phyloP scores from a whole-genome alignment of 2,113 vertebrate genomes.

The Tricholaema leucomelas region DNA sequence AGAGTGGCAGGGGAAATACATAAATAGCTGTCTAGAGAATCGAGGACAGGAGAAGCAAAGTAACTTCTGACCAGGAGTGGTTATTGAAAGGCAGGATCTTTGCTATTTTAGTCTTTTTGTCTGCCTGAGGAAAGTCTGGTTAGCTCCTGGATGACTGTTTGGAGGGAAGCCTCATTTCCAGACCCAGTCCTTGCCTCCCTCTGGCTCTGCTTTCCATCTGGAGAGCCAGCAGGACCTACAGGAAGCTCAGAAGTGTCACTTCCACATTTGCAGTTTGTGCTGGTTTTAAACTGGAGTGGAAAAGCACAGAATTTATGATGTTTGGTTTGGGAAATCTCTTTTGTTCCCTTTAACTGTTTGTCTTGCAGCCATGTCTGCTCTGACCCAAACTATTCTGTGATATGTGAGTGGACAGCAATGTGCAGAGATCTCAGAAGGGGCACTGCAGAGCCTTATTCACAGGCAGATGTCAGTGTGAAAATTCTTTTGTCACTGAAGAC shows the following conservation, averaged over 20 bases:
- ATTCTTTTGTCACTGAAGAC: neutral
- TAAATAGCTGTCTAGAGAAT: neutral
- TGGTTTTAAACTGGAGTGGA: neutral
- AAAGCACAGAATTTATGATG: neutral
- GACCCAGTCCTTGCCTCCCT: neutral
- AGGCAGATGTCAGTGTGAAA: neutral
- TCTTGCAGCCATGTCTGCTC: conserved; percentile 6
- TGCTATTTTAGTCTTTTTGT: neutral
- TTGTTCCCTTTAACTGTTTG: conserved; percentile 7
- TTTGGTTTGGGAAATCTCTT: conserved; percentile 27
- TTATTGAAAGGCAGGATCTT: neutral
- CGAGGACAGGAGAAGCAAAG: neutral
- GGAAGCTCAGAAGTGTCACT: neutral
- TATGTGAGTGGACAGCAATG: neutral
- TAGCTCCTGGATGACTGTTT: neutral
- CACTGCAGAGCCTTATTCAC: neutral
- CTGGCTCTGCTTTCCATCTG: neutral
- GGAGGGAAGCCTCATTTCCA: neutral
- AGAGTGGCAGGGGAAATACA: conserved; percentile 6
- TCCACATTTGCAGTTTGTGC: neutral
- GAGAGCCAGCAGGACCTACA: neutral
- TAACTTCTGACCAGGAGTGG: neutral
- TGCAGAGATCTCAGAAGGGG: neutral
- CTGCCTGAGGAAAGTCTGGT: neutral
- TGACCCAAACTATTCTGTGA: neutral